Evolutionary conservation across 2,797 vertebrate genomes (phyloP), one percentile per base, ranked within the genome.

Genomic region (Pogonophryne albipinna): DNA sequence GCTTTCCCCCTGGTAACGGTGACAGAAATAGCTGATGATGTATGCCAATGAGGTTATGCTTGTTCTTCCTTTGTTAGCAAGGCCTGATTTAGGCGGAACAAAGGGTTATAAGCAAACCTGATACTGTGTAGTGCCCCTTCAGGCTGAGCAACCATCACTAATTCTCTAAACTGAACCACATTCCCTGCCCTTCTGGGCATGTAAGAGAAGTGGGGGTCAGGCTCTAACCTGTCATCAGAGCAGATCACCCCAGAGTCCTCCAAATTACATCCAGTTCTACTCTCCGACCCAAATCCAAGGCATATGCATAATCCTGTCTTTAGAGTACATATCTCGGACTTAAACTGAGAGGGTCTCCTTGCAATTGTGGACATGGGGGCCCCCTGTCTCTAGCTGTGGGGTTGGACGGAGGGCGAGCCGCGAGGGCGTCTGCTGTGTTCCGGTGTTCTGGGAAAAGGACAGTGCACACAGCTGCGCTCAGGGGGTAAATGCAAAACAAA

Each of bases 401-500:
- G 86, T 90, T 88, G 89, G 87, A 83, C 46, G 68, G 85, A 93
- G 89, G 88, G 85, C 64, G 83, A 87, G 84, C 72, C 58, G 66
- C 23, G 85, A 89, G 86, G 88, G 80, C 51, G 87, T 93, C 91
- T 90, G 80, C 80, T 92, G 87, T 85, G 92, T 94, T 94, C 92
- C 90, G 83, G 90, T 89, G 91, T 94, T 95, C 94, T 93, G 93
- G 92, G 93, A 94, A 92, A 95, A 95, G 92, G 92, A 94, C 92
- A 91, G 91, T 92, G 92, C 93, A 94, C 92, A 93, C 95, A 95
- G 94, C 95, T 95, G 94, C 87, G 73, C 86, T 90, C 78, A 60
- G 89, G 91, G 91, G 92, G 90, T 93, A 93, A 95, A 95, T 94
- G 93, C 91, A 95, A 95, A 95, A 95, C 94, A 95, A 95, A 96